These are phyloP conservation scores for Tympanuchus pallidicinctus DNA, from an alignment of 2,113 vertebrate species.

Conservation along the genomic window DNA sequence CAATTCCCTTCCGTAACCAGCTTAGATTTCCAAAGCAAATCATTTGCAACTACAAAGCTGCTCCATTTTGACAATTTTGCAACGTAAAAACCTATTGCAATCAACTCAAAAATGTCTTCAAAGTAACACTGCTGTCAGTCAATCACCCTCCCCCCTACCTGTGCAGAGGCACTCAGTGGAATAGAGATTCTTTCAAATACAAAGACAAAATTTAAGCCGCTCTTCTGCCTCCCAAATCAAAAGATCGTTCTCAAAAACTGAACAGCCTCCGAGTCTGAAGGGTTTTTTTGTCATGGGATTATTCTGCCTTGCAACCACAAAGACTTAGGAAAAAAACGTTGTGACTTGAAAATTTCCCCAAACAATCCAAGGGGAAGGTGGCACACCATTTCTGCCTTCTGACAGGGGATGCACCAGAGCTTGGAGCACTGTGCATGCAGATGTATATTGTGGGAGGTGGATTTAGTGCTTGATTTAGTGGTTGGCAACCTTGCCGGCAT, in stretches of 20 bases:
- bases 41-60: constrained; percentile 21
- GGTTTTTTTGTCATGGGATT: rapidly evolving
- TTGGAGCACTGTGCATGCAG: not conserved
- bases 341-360: not conserved
- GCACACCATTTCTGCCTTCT: not conserved
- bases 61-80: constrained; percentile 28
- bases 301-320: not conserved
- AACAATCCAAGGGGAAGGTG: too few species aligned
- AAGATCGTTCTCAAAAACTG: not conserved
- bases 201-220: not conserved
- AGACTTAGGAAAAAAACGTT: not conserved
- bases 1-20: not conserved
- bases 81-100: constrained; percentile 14
- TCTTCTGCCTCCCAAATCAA: not conserved
- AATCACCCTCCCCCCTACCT: not conserved
- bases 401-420: rapidly evolving
- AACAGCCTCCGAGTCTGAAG: not conserved
- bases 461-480: not conserved
- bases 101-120: not conserved
- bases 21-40: constrained; percentile 17
- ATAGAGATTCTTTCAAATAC: not conserved
- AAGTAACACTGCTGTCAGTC: not conserved
- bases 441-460: too few species aligned
- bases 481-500: too few species aligned
- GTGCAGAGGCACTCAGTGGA: not conserved